These are phyloP conservation scores for Prorops nasuta DNA, from an alignment of 1,140 invertebrate genomes.

Conservation along the genomic window DNA sequence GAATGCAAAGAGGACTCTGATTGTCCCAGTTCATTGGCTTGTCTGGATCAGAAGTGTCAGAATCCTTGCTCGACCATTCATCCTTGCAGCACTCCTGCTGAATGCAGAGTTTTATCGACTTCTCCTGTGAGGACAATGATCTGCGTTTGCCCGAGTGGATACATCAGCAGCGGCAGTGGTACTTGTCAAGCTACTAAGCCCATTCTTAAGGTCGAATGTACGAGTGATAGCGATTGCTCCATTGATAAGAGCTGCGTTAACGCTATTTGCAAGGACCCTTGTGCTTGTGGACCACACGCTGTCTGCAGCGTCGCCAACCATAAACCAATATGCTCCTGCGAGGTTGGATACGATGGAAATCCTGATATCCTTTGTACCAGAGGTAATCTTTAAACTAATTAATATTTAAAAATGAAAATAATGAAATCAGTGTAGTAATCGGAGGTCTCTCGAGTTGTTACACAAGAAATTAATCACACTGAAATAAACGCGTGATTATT, in stretches of 20 bases:
- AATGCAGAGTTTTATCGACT: constrained; percentile 78
- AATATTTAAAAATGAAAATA: no score
- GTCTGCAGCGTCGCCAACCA: constrained; percentile 79
- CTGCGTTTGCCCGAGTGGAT: constrained; percentile 85
- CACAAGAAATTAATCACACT: no score
- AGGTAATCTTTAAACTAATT: no score
- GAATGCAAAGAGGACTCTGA: constrained; percentile 80
- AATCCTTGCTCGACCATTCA: constrained; percentile 77
- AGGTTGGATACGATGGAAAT: constrained; percentile 77
- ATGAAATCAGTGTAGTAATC: background rate
- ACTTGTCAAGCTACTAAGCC: constrained; percentile 71
- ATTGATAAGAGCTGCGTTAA: constrained; percentile 75
- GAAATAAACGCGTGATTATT: no score
- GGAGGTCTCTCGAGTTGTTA: no score
- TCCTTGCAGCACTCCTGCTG: constrained; percentile 76
- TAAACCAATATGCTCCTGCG: constrained; percentile 81
- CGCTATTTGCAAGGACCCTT: constrained; percentile 77
- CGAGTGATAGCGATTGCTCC: constrained; percentile 73
- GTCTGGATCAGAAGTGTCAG: constrained; percentile 77
- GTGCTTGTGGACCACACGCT: constrained; percentile 76
- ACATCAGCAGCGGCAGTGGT: constrained; percentile 79
- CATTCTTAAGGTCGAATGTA: constrained; percentile 67
- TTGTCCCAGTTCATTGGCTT: constrained; percentile 76
- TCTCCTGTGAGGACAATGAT: constrained; percentile 83
- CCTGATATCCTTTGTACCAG: constrained; percentile 72